Evolutionary conservation across 1,140 invertebrate species (phyloP).

Genomic region (Antheraea mylitta): DNA sequence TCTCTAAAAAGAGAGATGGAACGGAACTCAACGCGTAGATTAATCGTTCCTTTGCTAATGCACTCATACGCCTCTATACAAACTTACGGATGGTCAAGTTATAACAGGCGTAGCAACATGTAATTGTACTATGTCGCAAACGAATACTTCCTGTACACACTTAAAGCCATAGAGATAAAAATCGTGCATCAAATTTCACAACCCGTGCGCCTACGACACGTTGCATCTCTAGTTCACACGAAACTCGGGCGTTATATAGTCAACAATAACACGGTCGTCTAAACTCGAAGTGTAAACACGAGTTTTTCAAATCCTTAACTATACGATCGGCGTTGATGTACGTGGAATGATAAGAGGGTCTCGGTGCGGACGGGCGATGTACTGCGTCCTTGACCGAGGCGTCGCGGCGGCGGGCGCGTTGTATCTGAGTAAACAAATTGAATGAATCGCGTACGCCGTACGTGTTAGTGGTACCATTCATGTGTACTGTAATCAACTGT

Average conservation of each 20-base stretch:
- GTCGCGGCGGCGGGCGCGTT: slow-evolving; percentile 45
- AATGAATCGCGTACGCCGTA: slow-evolving; percentile 71
- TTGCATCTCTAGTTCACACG: slow-evolving; percentile 16
- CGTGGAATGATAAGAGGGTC: slow-evolving; percentile 12
- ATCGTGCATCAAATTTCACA: slow-evolving; percentile 11
- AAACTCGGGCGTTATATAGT: slow-evolving; percentile 25
- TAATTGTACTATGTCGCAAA: background rate
- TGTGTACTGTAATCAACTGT: slow-evolving; percentile 70
- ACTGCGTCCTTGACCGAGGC: slow-evolving; percentile 61
- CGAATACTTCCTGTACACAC: background rate
- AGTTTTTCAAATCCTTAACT: background rate
- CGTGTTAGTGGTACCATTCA: slow-evolving; percentile 57
- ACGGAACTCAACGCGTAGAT: too few species aligned
- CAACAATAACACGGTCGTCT: slow-evolving; percentile 24
- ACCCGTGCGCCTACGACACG: slow-evolving; percentile 5
- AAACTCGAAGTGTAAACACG: background rate
- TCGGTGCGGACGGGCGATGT: slow-evolving; percentile 50
- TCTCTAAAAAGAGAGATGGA: too few species aligned
- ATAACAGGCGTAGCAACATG: background rate
- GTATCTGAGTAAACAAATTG: slow-evolving; percentile 68
- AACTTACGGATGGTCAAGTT: background rate
- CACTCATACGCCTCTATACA: too few species aligned
- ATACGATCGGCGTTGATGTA: slow-evolving; percentile 4
- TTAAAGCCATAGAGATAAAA: background rate
- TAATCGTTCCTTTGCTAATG: background rate